Evolutionary conservation across 2,113 vertebrate species (phyloP), one percentile per base, ranked within the genome.

Genomic region (Halichoeres trimaculatus): DNA sequence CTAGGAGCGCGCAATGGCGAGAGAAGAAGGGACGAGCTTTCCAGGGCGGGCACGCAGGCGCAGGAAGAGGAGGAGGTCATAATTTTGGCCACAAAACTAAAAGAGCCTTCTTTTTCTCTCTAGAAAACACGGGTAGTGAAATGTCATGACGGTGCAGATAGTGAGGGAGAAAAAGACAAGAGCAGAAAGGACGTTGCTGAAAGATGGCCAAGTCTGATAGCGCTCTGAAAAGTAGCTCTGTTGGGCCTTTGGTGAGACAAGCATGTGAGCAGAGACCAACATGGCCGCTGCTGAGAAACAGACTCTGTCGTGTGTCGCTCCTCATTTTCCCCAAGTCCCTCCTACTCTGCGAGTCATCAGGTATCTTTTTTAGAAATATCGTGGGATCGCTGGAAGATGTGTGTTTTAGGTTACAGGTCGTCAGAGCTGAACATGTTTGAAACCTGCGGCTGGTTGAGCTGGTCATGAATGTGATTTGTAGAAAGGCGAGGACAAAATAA

Each of bases 121-220:
- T 41, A 52, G 40, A 57, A 55, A 88, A 84, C 75, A 76, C 17
- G 62, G 59, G 69, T 73, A 82, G 89, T 70, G 59, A 76, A 91
- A 89, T 88, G 82, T 89, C 86, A 89, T 76, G 80, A 89, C 79
- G 73, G 72, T 24, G 55, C 70, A 84, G 85, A 83, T 12, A 47
- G 72, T 87, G 56, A 36, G 60, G 58, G 57, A 71, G 65, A 79
- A 51, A 81, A 41, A 79, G 75, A 74, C 10, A 68, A 61, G 30
- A 72, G 38, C 16, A 74, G 81, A 69, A 79, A 76, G 79, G 36
- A 62, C 24, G 58, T 58, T 23, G 41, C 59, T 92, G 91, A 92
- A 74, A 88, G 87, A 90, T 91, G 83, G 79, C 92, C 91, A 92
- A 81, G 26, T 51, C 41, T 72, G 92, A 93, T 93, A 89, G 64